Percentiles rank a stretch among this genome's conserved stretches.
These are phyloP conservation scores for Pangasianodon gigas DNA, from an alignment of 2,113 vertebrate species.

Conservation along the genomic window DNA sequence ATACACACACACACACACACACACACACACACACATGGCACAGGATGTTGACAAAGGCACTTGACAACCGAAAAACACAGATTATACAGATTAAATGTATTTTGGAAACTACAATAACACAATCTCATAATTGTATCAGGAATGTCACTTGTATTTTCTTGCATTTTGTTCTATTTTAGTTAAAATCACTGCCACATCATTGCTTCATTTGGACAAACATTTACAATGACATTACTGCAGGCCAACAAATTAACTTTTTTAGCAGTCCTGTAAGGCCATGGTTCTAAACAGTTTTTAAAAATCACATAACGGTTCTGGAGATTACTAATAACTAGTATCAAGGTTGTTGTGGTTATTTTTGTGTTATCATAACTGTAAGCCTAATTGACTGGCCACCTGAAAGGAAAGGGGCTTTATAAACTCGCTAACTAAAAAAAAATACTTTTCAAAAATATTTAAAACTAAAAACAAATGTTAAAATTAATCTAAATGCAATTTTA, in stretches of 20 bases:
- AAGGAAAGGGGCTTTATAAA: background rate
- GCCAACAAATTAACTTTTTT: background rate
- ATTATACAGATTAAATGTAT: conserved; percentile 2
- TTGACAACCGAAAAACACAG: conserved; percentile 18
- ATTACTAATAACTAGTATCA: background rate
- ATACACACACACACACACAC: conserved; percentile 33
- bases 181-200: background rate
- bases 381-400: background rate
- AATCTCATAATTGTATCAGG: background rate
- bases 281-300: background rate
- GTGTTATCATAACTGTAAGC: background rate
- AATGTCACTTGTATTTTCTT: background rate
- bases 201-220: background rate
- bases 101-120: background rate
- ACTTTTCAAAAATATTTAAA: background rate
- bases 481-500: background rate
- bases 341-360: background rate
- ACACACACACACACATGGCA: conserved; percentile 24
- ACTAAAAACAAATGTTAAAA: background rate
- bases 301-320: background rate
- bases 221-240: background rate
- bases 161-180: background rate
- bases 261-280: background rate
- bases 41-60: background rate
- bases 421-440: background rate